A percentile compares a stretch with the other conserved stretches of the same genome.
Evolutionary conservation across 2,888 invertebrate genomes (phyloP).

Genomic region (Aricia artaxerxes): DNA sequence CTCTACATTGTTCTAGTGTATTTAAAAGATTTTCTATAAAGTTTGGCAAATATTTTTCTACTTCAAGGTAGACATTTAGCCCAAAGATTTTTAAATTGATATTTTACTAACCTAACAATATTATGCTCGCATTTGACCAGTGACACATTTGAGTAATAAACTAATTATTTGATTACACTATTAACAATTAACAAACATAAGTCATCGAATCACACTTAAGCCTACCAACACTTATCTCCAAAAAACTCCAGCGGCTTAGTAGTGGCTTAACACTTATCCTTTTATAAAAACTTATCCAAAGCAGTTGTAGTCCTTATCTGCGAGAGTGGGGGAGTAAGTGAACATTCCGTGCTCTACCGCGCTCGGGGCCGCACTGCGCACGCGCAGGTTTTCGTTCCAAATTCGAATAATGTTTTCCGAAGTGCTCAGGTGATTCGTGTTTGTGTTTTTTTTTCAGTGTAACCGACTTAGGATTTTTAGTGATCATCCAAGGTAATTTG

Average conservation of each 20-base stretch:
- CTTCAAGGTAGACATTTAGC: too few relatives aligned
- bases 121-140: too few relatives aligned
- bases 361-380: conserved; percentile 63
- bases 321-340: conserved; percentile 59
- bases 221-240: background rate
- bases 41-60: too few relatives aligned
- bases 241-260: background rate
- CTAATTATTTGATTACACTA: background rate
- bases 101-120: too few relatives aligned
- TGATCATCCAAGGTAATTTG: conserved; percentile 60
- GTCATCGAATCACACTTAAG: background rate
- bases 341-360: conserved; percentile 63
- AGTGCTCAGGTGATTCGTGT: conserved; percentile 66
- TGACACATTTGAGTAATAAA: too few relatives aligned
- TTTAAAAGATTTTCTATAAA: too few relatives aligned
- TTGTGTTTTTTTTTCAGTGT: conserved; percentile 44
- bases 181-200: background rate
- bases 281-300: background rate
- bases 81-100: too few relatives aligned
- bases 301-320: conserved; percentile 24
- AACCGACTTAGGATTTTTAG: conserved; percentile 60
- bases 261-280: background rate
- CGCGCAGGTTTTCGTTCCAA: conserved; percentile 52
- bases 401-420: conserved; percentile 65
- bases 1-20: too few relatives aligned